Evolutionary conservation across 2,797 vertebrate genomes (phyloP).

Genomic region (Cheirogaleus major): DNA sequence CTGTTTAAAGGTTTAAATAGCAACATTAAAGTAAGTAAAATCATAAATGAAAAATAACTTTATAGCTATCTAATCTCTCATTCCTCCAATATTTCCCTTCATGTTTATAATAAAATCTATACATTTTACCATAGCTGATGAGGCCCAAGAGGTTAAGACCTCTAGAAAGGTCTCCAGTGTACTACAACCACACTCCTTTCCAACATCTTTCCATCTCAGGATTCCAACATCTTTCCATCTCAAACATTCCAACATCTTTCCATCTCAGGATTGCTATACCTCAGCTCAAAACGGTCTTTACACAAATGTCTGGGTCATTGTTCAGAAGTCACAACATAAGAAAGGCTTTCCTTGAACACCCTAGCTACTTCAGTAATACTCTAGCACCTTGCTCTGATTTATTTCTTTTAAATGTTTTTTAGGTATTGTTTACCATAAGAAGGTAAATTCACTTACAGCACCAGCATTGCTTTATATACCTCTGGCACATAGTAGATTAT

Average conservation of each 20-base stretch:
- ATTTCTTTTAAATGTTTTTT: background rate
- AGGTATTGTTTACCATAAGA: background rate
- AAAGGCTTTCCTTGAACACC: background rate
- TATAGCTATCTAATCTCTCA: background rate
- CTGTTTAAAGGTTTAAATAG: background rate
- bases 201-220: background rate
- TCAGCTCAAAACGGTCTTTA: background rate
- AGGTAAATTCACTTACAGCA: background rate
- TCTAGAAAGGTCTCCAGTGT: background rate
- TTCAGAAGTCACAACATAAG: background rate
- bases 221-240: background rate
- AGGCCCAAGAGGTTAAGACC: background rate
- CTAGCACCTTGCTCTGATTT: background rate
- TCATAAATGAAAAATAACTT: background rate
- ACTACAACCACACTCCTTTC: background rate
- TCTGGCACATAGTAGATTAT: background rate
- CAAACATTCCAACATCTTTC: background rate
- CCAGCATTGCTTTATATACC: background rate
- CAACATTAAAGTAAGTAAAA: background rate
- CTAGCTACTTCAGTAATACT: background rate
- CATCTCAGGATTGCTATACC: background rate
- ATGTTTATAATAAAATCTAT: background rate
- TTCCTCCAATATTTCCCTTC: background rate
- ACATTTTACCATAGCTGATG: background rate
- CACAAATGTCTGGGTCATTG: background rate